Evolutionary conservation across 1,140 invertebrate species (phyloP), one percentile per base, ranked within the genome.

Genomic region (Microplitis demolitor): DNA sequence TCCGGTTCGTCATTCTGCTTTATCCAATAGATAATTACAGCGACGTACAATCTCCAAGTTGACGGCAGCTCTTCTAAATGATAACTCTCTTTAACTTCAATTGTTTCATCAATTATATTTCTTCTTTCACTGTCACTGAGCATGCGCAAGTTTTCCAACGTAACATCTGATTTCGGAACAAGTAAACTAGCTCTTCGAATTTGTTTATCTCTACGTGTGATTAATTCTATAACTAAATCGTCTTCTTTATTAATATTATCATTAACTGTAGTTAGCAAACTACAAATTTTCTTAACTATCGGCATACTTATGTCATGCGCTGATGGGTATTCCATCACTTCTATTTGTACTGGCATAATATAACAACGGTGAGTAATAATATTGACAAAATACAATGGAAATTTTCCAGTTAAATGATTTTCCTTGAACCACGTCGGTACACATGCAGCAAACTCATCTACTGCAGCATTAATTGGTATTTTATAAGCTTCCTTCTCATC

Each of bases 281-380:
- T 91, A 85, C 91, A 95, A 53, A 91, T 89, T 71, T 90, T 88
- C 77, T 87, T 84, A 45, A 96, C 78, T 56, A 96, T 90, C 9
- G 90, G 87, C 61, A 92, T 79, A 39, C 90, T 88, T 73, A 91
- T 89, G 16, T 85, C 73, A 75, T 91, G 90, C n/a, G 91, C 88
- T 71, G 92, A 89, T 5, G 87, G 81, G 33, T 88, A 82, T 3
- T 80, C 79, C 76, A 90, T 89, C 78, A 94, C 89, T 84, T 96
- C 95, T 8, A 95, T 89, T 87, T 96, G 94, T 13, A 91, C 90
- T 31, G 87, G 88, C 73, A 91, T 91, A 74, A 95, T 90, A 77
- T 92, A 91, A 54, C 91, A 85, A 72, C 90, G 89, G 53, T 91
- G 85, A 24, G 89, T 87, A 58, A 92, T 78, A 1, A 94, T 88